Conservation (phyloP, 2,113 vertebrate genomes). For the Grus americana region DNA sequence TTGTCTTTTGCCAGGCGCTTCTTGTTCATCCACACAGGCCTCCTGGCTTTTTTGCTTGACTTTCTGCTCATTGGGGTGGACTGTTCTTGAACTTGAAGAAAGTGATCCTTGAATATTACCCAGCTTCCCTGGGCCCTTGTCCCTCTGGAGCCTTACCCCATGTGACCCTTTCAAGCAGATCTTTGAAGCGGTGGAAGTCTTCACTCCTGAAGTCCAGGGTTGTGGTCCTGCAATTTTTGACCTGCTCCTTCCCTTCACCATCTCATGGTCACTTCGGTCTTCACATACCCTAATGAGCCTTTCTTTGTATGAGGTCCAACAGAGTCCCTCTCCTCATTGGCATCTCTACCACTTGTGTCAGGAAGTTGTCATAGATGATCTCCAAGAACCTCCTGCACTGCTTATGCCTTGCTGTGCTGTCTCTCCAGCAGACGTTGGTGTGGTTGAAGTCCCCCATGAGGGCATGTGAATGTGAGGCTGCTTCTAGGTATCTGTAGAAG, state of each 20-base stretch:
- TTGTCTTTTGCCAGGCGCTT: not conserved
- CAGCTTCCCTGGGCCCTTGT: not conserved
- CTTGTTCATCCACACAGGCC: not conserved
- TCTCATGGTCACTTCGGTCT: not conserved
- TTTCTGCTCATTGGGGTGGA: not conserved
- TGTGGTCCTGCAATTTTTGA: not conserved
- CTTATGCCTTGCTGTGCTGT: not conserved
- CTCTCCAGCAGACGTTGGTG: not conserved
- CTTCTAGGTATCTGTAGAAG: not conserved
- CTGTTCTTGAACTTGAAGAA: not conserved
- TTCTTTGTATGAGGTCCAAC: not conserved
- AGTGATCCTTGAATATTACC: not conserved
- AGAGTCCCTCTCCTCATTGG: not conserved
- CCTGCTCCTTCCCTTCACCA: not conserved
- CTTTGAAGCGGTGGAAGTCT: not conserved
- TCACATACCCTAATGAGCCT: not conserved
- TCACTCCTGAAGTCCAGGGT: not conserved
- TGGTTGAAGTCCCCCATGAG: not conserved
- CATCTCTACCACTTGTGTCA: not conserved
- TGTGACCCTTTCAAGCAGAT: not conserved
- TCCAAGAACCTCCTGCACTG: not conserved
- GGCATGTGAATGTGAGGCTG: not conserved
- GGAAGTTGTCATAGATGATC: not conserved
- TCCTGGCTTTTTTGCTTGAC: not conserved
- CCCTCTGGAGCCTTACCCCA: not conserved